phyloP scores from a whole-genome alignment of 2,113 vertebrate species.

The Apistogramma diplotaenia region DNA sequence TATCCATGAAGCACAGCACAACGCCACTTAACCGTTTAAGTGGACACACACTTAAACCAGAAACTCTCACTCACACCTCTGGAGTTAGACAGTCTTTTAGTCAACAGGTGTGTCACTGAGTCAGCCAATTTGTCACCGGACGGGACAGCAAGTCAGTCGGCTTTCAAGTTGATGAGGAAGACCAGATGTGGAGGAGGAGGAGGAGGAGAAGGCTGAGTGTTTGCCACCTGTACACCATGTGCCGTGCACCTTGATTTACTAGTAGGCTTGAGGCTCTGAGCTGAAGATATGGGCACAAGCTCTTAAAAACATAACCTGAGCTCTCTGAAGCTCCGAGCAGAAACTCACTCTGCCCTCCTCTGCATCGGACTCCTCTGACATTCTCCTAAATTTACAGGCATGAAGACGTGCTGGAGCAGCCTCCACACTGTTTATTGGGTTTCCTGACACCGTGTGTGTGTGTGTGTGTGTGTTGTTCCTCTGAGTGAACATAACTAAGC shows the following conservation, averaged over 20 bases:
- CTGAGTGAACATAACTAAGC: constrained; percentile 26
- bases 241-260: constrained; percentile 66
- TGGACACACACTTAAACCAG: constrained; percentile 68
- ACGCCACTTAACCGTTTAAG: constrained; percentile 72
- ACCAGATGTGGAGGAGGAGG: neutral
- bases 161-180: constrained; percentile 3
- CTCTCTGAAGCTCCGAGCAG: constrained; percentile 57
- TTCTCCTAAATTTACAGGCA: constrained; percentile 54
- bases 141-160: neutral
- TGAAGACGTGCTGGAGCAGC: constrained; percentile 33
- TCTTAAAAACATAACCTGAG: constrained; percentile 54
- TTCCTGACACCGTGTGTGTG: neutral
- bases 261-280: constrained; percentile 37
- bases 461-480: neutral
- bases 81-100: constrained; percentile 7
- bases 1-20: constrained; percentile 48
- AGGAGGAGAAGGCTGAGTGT: constrained; percentile 10
- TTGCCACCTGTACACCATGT: constrained; percentile 68
- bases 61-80: constrained; percentile 30
- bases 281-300: constrained; percentile 38
- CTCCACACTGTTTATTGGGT: constrained; percentile 39
- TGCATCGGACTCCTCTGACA: constrained; percentile 32
- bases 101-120: constrained; percentile 54
- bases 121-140: constrained; percentile 33
- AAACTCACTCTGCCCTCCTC: constrained; percentile 27